A percentile compares a stretch with the other conserved stretches of the same genome.
These are phyloP conservation scores for Phortica magna DNA, from an alignment of 2,888 invertebrate species.

Conservation along the genomic window DNA sequence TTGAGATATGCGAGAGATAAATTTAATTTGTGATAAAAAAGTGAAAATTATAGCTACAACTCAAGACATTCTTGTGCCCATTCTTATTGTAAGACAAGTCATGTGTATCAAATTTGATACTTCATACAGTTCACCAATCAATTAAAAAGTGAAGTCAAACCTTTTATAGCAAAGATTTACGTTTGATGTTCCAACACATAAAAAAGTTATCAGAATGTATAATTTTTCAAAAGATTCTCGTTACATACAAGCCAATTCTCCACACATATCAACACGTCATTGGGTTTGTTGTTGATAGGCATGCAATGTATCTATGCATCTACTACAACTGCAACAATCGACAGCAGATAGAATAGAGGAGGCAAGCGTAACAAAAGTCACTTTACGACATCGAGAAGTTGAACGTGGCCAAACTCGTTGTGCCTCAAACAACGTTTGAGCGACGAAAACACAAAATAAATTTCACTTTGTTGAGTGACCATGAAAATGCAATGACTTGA, in stretches of 20 bases:
- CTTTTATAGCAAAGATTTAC: background rate
- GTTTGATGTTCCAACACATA: background rate
- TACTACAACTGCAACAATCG: slow-evolving; percentile 8
- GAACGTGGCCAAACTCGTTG: slow-evolving; percentile 9
- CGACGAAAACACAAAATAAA: slow-evolving; percentile 43
- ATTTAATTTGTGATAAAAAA: background rate
- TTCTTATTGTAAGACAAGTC: too few species aligned
- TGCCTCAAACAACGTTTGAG: slow-evolving; percentile 19
- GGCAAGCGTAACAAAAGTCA: slow-evolving; percentile 17
- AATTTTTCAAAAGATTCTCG: background rate
- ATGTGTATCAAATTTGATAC: too few species aligned
- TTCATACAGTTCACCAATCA: too few species aligned
- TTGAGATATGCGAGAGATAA: background rate
- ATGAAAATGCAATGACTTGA: slow-evolving; percentile 62
- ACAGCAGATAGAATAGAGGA: slow-evolving; percentile 12
- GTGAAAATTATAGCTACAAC: background rate
- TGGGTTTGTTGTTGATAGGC: slow-evolving; percentile 1
- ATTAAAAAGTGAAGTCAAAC: too few species aligned
- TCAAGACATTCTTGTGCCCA: too few species aligned
- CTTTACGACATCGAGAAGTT: background rate
- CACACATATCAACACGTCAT: slow-evolving; percentile 19
- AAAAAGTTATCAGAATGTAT: background rate
- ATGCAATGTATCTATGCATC: background rate
- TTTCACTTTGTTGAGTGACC: slow-evolving; percentile 69
- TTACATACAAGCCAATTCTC: background rate